phyloP scores from a whole-genome alignment of 2,797 vertebrate genomes.

The Neosalanx taihuensis region DNA sequence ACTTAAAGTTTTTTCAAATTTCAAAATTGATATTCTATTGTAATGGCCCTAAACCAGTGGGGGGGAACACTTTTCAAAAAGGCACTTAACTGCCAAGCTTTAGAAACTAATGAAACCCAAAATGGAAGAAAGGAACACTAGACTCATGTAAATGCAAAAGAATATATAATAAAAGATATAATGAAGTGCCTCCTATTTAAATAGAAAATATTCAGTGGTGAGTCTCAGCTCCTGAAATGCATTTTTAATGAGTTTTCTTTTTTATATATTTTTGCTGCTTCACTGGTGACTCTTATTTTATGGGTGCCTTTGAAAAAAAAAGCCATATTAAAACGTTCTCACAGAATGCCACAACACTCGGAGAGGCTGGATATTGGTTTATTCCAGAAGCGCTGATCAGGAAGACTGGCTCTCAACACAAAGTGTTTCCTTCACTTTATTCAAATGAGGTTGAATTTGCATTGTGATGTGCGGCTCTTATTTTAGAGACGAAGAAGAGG shows the following conservation, averaged over 20 bases:
- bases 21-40: constrained; percentile 78
- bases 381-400: constrained; percentile 99
- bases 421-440: constrained; percentile 99
- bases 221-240: constrained; percentile 99
- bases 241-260: constrained; percentile 99
- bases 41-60: constrained; percentile 76
- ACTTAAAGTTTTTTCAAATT: constrained; percentile 73
- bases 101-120: constrained; percentile 99
- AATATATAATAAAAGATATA: constrained; percentile 99
- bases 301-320: constrained; percentile 87
- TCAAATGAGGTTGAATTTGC: constrained; percentile 99
- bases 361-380: constrained; percentile 99
- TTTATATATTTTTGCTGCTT: constrained; percentile 98
- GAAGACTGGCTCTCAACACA: constrained; percentile 99
- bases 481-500: constrained; percentile 88
- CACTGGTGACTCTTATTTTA: constrained; percentile 99
- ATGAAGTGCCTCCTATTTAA: constrained; percentile 99
- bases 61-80: constrained; percentile 81
- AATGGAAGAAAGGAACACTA: constrained; percentile 97
- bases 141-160: constrained; percentile 98
- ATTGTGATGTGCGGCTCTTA: constrained; percentile 99
- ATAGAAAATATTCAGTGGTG: constrained; percentile 99
- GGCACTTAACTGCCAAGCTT: constrained; percentile 79
- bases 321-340: constrained; percentile 93
- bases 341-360: constrained; percentile 99